phyloP scores from a whole-genome alignment of 2,888 invertebrate species.

The Zelleria hepariella region DNA sequence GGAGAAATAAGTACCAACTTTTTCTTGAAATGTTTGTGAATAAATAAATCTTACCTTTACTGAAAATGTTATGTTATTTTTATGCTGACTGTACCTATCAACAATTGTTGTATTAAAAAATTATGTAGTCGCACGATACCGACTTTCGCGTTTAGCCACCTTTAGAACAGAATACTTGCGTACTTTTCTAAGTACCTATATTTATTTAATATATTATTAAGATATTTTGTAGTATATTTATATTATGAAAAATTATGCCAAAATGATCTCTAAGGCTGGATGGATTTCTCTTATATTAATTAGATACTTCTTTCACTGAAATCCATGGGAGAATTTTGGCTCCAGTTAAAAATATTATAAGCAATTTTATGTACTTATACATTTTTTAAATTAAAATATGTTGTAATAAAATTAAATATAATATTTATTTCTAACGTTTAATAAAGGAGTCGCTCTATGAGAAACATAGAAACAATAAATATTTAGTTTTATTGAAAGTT shows the following conservation, averaged over 20 bases:
- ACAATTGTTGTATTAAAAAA: too few species aligned
- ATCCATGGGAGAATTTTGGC: conserved; percentile 47
- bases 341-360: conserved; percentile 5
- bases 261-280: conserved; percentile 55
- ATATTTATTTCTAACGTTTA: neutral
- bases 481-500: neutral
- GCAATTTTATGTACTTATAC: neutral
- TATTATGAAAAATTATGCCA: conserved; percentile 19
- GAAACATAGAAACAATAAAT: neutral
- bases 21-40: too few species aligned
- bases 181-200: neutral
- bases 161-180: too few species aligned
- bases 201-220: neutral
- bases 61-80: too few species aligned
- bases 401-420: neutral
- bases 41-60: too few species aligned
- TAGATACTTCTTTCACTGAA: conserved; percentile 14
- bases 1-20: too few species aligned
- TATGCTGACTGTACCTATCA: too few species aligned
- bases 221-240: neutral
- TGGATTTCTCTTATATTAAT: conserved; percentile 27
- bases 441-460: neutral
- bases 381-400: neutral
- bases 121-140: too few species aligned
- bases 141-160: too few species aligned